Percentiles rank a stretch among this genome's conserved stretches.
These are phyloP conservation scores for Melitaea cinxia DNA, from an alignment of 1,140 invertebrate genomes.

Conservation along the genomic window DNA sequence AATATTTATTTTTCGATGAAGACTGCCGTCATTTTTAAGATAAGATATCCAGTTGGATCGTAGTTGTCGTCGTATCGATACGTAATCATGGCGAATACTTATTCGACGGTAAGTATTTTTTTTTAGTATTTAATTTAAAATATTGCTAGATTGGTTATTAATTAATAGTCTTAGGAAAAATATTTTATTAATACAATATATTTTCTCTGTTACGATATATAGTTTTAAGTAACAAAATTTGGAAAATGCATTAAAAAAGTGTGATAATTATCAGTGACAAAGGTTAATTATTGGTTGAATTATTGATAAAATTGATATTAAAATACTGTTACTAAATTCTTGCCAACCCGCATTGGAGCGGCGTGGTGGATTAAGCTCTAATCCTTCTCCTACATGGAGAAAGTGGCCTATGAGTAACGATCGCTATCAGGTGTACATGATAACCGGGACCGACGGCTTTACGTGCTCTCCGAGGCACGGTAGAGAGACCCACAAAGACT, in stretches of 20 bases:
- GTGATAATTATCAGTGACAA: not conserved
- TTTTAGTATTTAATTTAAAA: not conserved
- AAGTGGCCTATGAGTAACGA: no score
- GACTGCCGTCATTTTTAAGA: not conserved
- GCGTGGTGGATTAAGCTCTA: no score
- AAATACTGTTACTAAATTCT: not conserved
- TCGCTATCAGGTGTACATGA: no score
- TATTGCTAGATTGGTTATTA: no score
- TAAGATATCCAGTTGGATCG: not conserved
- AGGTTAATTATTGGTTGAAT: constrained; percentile 1
- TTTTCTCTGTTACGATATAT: not conserved
- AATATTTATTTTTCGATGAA: not conserved
- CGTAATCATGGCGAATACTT: not conserved
- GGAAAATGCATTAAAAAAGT: no score
- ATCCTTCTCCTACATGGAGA: no score
- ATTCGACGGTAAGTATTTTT: not conserved
- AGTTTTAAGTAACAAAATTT: not conserved
- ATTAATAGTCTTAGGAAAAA: not conserved
- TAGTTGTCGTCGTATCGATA: constrained; percentile 4
- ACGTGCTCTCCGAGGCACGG: no score
- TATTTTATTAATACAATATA: not conserved
- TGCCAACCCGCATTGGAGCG: no score
- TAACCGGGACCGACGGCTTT: no score
- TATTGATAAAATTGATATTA: not conserved
- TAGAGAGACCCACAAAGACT: no score